These are phyloP conservation scores for Zoanthus sociatus DNA, from an alignment of 92 coral and sea anemone species.

Conservation along the genomic window DNA sequence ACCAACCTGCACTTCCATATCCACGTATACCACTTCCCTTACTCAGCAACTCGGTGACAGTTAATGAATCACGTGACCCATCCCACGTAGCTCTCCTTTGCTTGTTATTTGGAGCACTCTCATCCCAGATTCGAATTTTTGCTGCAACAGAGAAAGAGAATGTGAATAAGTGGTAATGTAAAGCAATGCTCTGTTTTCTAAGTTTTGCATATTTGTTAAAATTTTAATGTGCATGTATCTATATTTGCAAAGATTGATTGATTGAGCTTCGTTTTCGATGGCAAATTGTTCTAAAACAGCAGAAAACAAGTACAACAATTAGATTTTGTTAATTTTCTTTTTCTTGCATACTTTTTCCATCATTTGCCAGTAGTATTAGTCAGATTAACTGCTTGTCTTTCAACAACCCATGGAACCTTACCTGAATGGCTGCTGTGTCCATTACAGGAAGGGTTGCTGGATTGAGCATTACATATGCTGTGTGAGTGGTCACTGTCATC, in stretches of 20 bases:
- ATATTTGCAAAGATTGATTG: too few relatives aligned
- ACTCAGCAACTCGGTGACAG: constrained; percentile 68
- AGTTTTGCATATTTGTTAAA: background rate
- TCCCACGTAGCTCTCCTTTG: constrained; percentile 78
- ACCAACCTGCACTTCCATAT: constrained; percentile 82
- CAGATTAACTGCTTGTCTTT: too few relatives aligned
- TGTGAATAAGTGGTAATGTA: background rate
- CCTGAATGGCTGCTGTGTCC: constrained; percentile 21
- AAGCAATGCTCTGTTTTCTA: background rate
- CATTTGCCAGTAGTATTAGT: too few relatives aligned
- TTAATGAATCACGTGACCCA: constrained; percentile 85
- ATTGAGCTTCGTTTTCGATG: too few relatives aligned
- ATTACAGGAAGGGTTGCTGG: background rate
- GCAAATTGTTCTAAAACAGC: background rate
- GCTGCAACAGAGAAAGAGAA: background rate
- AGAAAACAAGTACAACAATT: too few relatives aligned
- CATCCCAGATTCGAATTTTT: constrained; percentile 35
- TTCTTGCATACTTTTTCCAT: background rate
- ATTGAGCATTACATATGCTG: constrained; percentile 2
- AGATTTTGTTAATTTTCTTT: background rate
- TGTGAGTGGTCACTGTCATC: constrained; percentile 60
- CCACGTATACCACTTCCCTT: constrained; percentile 76
- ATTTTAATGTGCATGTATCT: too few relatives aligned
- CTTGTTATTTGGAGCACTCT: constrained; percentile 6
- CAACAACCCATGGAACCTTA: background rate